Base-by-base conservation (phyloP, 2,113 vertebrate genomes). In the Lichenostomus cassidix region DNA sequence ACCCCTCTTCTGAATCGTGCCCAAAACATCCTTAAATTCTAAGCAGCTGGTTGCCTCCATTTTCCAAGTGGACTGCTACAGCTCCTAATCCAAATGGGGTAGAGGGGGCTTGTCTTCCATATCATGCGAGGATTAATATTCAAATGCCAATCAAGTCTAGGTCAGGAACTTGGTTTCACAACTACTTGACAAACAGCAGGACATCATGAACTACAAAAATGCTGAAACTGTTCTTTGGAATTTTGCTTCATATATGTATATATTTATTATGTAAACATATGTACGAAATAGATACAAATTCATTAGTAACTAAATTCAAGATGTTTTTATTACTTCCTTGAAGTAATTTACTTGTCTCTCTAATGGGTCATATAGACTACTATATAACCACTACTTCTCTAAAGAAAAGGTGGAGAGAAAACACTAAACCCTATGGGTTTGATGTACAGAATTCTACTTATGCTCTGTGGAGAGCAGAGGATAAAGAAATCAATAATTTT, bases 381-480 rank as follows among this genome's bases (percentile, higher is more conserved):
- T 59, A 35, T 9, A 67, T 7, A 89, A 53, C 10, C 11, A 55
- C 25, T 55, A 49, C 23, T 78, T 60, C 53, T 47, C 49, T 41
- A 31, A 64, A 89, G 68, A 77, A 75, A 75, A 79, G 6, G 22
- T 31, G 12, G 12, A 76, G 7, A 60, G 17, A 41, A 82, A 87
- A 52, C n/a, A 39, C 28, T 42, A 70, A 92, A 89, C 73, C 5
- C 23, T 49, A 29, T 1, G 7, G 16, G 24, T 60, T 82, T 84
- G 9, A 16, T 0, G 0, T 10, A 70, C 5, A 63, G 37, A 77
- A 47, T 59, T 69, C 52, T 64, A 62, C 17, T 50, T 5, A 1
- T 6, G 2, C 23, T 49, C 46, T 27, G 18, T 9, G 4, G 15
- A 53, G 27, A 94, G 47, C 41, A 89, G 56, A 89, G 7, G 27